phyloP scores from a whole-genome alignment of 2,797 vertebrate genomes.

The Trematomus bernacchii region DNA sequence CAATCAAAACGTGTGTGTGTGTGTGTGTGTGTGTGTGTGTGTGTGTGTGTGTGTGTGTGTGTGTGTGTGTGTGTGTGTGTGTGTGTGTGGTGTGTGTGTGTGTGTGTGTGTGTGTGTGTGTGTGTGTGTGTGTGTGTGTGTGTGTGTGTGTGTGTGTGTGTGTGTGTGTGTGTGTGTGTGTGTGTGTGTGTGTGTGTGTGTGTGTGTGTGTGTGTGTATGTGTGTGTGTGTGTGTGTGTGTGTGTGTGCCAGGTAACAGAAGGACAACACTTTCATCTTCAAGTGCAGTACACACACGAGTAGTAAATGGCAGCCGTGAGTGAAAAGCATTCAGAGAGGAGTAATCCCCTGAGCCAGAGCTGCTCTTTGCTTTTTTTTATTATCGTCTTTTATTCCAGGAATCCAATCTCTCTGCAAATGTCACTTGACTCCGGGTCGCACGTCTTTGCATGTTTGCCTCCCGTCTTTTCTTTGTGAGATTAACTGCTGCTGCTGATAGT shows the following conservation, averaged over 20 bases:
- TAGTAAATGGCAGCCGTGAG: not conserved
- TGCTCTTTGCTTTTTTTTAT: constrained; percentile 35
- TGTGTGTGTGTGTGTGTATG: too few species aligned
- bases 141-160: too few species aligned
- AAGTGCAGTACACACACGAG: constrained; percentile 6
- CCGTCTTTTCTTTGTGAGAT: constrained; percentile 56
- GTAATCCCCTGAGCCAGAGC: not conserved
- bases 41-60: too few species aligned
- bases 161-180: too few species aligned
- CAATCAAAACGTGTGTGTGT: not conserved
- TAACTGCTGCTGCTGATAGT: constrained; percentile 65
- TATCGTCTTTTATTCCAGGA: constrained; percentile 54
- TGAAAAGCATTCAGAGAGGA: not conserved
- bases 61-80: too few species aligned
- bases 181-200: too few species aligned
- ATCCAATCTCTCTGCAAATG: constrained; percentile 59
- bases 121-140: too few species aligned
- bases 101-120: too few species aligned
- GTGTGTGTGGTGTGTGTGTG: too few species aligned
- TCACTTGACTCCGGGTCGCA: constrained; percentile 55
- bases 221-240: too few species aligned
- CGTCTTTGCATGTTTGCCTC: constrained; percentile 48
- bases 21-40: too few species aligned
- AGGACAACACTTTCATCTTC: not conserved
- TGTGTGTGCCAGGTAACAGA: too few species aligned